Evolutionary conservation across 1,140 invertebrate genomes (phyloP).

Genomic region (Spodoptera frugiperda): DNA sequence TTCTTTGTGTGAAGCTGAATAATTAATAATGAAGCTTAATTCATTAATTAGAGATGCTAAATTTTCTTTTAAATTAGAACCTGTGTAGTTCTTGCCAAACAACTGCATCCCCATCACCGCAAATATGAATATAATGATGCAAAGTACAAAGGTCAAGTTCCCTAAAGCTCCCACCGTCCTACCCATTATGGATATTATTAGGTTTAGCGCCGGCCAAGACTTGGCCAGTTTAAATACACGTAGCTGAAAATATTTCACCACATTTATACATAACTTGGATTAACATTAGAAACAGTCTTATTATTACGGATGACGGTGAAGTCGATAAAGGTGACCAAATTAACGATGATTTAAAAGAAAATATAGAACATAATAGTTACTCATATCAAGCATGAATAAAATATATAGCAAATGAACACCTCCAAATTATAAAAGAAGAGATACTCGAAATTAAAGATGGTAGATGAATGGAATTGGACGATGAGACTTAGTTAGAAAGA

Average conservation of each 20-base stretch:
- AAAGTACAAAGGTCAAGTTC: constrained; percentile 98
- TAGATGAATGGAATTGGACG: constrained; percentile 15
- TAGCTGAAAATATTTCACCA: constrained; percentile 90
- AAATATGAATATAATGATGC: constrained; percentile 99
- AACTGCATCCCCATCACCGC: constrained; percentile 99
- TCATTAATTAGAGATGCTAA: constrained; percentile 82
- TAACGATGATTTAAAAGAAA: constrained; percentile 20
- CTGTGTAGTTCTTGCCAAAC: constrained; percentile 97
- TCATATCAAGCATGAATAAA: constrained; percentile 32
- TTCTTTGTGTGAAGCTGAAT: constrained; percentile 83
- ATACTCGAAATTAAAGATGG: not conserved
- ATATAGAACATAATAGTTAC: not conserved
- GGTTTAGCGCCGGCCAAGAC: constrained; percentile 99
- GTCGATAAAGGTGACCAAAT: constrained; percentile 6
- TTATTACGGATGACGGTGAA: constrained; percentile 24
- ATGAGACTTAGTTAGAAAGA: constrained; percentile 7
- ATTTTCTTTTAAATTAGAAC: constrained; percentile 87
- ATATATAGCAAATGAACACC: constrained; percentile 35
- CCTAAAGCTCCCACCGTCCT: constrained; percentile 98
- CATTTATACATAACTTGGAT: constrained; percentile 67
- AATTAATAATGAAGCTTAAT: constrained; percentile 80
- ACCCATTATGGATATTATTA: constrained; percentile 99
- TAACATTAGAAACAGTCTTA: constrained; percentile 46
- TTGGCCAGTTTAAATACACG: constrained; percentile 99
- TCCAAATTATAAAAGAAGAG: constrained; percentile 4